Conservation (phyloP, 1,140 invertebrate species). For the Musca domestica region DNA sequence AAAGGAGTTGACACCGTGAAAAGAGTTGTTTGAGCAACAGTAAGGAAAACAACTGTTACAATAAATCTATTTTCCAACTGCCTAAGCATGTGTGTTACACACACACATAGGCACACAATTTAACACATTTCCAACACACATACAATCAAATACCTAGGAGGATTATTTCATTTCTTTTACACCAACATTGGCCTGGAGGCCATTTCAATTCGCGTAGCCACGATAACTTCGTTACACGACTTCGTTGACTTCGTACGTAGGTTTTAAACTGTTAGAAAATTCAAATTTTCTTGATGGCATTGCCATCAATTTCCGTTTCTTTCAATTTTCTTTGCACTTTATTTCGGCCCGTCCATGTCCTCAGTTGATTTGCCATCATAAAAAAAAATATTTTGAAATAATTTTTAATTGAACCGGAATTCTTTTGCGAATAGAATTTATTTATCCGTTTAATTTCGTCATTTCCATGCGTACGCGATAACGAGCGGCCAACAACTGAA, state of each 20-base stretch:
- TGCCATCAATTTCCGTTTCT: not conserved
- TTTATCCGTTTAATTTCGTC: not conserved
- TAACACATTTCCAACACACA: not conserved
- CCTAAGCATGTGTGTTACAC: not conserved
- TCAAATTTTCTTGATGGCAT: slow-evolving; percentile 14
- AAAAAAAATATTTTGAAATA: not conserved
- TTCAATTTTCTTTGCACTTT: not conserved
- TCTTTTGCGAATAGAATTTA: not conserved
- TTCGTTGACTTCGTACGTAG: not conserved
- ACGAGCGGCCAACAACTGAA: slow-evolving; percentile 16
- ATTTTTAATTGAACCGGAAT: too few relatives aligned
- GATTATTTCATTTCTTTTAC: not conserved
- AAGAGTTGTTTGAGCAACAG: too few relatives aligned
- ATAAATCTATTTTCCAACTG: too few relatives aligned
- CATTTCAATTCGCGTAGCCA: not conserved
- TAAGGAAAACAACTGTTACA: not conserved
- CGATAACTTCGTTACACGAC: not conserved
- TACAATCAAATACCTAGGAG: slow-evolving; percentile 1
- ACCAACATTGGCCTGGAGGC: not conserved
- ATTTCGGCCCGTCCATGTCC: too few relatives aligned
- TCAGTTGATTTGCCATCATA: slow-evolving; percentile 13
- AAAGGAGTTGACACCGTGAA: too few relatives aligned
- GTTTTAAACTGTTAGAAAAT: not conserved
- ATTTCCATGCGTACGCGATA: not conserved
- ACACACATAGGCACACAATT: not conserved